Evolutionary conservation across 2,888 invertebrate species (phyloP).

Genomic region (Leptinotarsa haldemani): DNA sequence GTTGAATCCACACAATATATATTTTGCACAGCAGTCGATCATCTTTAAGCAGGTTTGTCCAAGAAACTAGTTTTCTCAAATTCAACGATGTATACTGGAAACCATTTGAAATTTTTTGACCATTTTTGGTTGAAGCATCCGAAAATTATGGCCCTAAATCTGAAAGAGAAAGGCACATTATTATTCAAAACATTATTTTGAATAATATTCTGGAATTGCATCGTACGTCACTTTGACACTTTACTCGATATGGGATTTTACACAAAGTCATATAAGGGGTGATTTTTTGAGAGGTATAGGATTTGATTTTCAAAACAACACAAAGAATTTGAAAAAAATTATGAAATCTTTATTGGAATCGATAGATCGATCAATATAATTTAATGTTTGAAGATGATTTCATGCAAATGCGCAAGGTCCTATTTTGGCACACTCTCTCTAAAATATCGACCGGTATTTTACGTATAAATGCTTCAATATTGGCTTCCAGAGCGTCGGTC

Average conservation of each 20-base stretch:
- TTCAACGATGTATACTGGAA: background rate
- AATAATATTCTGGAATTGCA: background rate
- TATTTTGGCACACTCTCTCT: too few species aligned
- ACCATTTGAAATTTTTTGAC: background rate
- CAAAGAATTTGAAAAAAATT: too few species aligned
- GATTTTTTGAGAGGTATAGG: too few species aligned
- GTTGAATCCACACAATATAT: constrained; percentile 78
- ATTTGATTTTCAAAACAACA: too few species aligned
- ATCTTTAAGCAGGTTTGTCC: constrained; percentile 46
- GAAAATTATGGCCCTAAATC: background rate
- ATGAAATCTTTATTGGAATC: too few species aligned
- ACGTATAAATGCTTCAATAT: too few species aligned
- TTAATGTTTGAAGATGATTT: too few species aligned
- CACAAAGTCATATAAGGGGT: too few species aligned
- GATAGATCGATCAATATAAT: too few species aligned
- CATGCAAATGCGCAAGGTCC: too few species aligned
- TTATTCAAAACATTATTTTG: background rate
- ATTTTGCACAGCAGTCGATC: constrained; percentile 73
- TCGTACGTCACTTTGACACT: background rate
- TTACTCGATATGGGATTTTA: background rate
- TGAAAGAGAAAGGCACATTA: background rate
- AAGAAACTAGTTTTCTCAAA: background rate
- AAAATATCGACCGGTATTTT: too few species aligned
- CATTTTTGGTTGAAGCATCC: background rate
- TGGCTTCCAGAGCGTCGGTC: too few species aligned